These are phyloP conservation scores for Perdita meconis DNA, from an alignment of 2,888 invertebrate species.

Conservation along the genomic window DNA sequence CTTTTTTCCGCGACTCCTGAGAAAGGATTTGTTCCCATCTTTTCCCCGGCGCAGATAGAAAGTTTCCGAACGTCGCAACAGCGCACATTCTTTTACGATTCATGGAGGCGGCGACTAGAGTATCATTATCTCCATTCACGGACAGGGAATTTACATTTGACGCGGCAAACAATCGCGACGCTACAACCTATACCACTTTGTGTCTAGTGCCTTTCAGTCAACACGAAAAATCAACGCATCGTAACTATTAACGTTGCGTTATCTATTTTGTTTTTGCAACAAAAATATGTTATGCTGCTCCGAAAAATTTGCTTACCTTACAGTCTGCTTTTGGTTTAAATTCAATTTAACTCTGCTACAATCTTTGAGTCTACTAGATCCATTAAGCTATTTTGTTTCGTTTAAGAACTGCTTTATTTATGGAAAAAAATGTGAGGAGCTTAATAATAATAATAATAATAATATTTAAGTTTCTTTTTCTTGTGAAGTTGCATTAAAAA, in stretches of 20 bases:
- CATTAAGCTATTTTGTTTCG: too few species aligned
- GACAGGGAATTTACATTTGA: slow-evolving; percentile 22
- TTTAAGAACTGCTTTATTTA: too few species aligned
- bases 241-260: not conserved
- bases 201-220: not conserved
- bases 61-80: slow-evolving; percentile 28
- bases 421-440: too few species aligned
- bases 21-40: slow-evolving; percentile 42
- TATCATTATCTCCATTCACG: slow-evolving; percentile 27
- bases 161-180: not conserved
- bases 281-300: too few species aligned
- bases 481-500: too few species aligned
- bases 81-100: slow-evolving; percentile 32
- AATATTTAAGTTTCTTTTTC: too few species aligned
- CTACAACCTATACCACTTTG: not conserved
- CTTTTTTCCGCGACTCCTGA: slow-evolving; percentile 27
- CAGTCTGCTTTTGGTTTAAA: too few species aligned
- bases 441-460: too few species aligned
- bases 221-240: not conserved
- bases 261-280: too few species aligned
- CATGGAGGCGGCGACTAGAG: slow-evolving; percentile 27
- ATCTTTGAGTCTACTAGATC: too few species aligned
- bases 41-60: slow-evolving; percentile 23
- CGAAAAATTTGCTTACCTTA: too few species aligned
- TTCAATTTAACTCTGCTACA: too few species aligned